Conservation (phyloP, 1,140 invertebrate genomes). For the Tetragnatha versicolor region DNA sequence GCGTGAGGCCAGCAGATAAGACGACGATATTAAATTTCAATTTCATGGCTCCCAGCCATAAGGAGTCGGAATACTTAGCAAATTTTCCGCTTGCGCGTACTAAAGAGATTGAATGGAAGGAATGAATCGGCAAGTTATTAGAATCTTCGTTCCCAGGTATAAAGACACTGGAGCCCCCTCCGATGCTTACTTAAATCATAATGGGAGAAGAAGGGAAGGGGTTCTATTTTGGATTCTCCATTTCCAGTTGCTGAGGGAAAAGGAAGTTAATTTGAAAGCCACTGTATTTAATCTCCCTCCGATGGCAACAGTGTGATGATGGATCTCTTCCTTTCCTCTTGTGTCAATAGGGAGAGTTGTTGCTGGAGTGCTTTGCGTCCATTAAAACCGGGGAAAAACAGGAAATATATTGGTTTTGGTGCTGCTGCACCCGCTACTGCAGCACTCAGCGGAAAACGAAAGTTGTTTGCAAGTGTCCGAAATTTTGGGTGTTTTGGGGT, state of each 20-base stretch:
- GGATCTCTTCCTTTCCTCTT: too few species aligned
- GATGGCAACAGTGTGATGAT: too few species aligned
- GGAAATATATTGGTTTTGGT: too few species aligned
- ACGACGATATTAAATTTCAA: constrained; percentile 22
- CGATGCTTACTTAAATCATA: not conserved
- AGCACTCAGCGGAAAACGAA: too few species aligned
- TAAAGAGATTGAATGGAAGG: constrained; percentile 3
- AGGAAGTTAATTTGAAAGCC: constrained; percentile 25
- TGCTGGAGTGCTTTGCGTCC: too few species aligned
- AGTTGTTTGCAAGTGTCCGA: too few species aligned
- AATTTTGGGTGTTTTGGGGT: too few species aligned
- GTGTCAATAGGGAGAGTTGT: too few species aligned
- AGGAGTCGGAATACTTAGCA: constrained; percentile 10
- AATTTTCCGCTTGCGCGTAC: not conserved
- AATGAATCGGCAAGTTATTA: constrained; percentile 14
- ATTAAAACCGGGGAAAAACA: too few species aligned
- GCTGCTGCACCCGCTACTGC: too few species aligned
- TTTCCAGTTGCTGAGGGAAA: too few species aligned
- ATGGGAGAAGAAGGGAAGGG: not conserved
- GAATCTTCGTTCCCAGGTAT: constrained; percentile 1
- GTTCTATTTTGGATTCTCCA: too few species aligned
- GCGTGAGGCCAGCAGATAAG: not conserved
- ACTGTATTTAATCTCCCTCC: constrained; percentile 18
- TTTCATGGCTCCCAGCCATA: constrained; percentile 11
- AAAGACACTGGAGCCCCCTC: not conserved